Evolutionary conservation across 2,113 vertebrate genomes (phyloP).

Genomic region (Lamprologus sp.): DNA sequence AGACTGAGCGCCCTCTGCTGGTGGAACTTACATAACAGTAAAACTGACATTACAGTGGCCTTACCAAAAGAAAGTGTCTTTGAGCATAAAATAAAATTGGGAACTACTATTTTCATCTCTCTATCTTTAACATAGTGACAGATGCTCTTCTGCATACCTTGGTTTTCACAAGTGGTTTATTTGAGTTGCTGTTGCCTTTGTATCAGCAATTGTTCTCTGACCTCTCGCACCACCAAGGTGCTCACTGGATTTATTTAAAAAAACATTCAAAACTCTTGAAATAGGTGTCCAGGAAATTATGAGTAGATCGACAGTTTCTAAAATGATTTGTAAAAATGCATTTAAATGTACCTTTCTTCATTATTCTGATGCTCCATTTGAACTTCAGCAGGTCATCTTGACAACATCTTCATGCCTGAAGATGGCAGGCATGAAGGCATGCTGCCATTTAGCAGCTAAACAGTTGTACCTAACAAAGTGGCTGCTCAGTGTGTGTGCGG

Average conservation of each 20-base stretch:
- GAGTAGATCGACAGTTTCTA: not conserved
- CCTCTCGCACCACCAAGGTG: not conserved
- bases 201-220: not conserved
- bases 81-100: not conserved
- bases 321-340: not conserved
- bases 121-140: not conserved
- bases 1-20: not conserved
- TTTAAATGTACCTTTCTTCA: not conserved
- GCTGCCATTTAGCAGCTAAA: not conserved
- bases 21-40: not conserved
- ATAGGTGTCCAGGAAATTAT: not conserved
- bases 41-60: not conserved
- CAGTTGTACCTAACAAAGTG: not conserved
- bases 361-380: not conserved
- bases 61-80: not conserved
- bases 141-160: not conserved
- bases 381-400: not conserved
- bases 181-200: not conserved
- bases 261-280: not conserved
- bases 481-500: not conserved
- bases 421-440: not conserved
- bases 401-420: not conserved
- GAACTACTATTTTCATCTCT: rapidly evolving
- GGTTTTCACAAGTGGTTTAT: not conserved
- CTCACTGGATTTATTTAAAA: not conserved